Evolutionary conservation across 1,140 invertebrate genomes (phyloP).

Genomic region (Phymastichus coffea): DNA sequence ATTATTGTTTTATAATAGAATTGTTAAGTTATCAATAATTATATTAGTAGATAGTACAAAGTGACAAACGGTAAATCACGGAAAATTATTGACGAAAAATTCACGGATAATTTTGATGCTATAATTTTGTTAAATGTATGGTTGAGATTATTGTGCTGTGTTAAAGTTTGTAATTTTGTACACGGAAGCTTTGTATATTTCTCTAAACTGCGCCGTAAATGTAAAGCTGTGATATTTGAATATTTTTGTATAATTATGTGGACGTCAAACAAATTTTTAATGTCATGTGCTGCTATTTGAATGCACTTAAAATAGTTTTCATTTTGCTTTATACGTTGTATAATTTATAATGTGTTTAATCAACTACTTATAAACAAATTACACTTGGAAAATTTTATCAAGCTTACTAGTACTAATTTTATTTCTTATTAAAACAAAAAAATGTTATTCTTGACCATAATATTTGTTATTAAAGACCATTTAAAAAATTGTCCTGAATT

Average conservation of each 20-base stretch:
- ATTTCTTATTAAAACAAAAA: no score
- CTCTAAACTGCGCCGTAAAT: conserved; percentile 1
- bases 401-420: no score
- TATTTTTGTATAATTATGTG: conserved; percentile 16
- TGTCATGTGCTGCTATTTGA: background rate
- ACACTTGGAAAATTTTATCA: conserved; percentile 5
- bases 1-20: background rate
- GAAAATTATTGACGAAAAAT: background rate
- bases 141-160: no score
- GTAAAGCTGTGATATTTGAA: conserved; percentile 12
- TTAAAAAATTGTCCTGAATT: no score
- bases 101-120: background rate
- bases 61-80: background rate
- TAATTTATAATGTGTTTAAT: no score
- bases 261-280: background rate
- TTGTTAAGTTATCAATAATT: background rate
- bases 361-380: no score
- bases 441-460: no score
- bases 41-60: background rate
- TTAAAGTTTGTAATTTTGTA: background rate
- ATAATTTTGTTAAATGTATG: background rate
- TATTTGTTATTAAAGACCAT: no score
- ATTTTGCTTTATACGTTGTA: no score
- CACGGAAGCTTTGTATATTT: background rate
- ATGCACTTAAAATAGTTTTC: background rate